Evolutionary conservation across 2,888 invertebrate species (phyloP).

Genomic region (Synergus gifuensis): DNA sequence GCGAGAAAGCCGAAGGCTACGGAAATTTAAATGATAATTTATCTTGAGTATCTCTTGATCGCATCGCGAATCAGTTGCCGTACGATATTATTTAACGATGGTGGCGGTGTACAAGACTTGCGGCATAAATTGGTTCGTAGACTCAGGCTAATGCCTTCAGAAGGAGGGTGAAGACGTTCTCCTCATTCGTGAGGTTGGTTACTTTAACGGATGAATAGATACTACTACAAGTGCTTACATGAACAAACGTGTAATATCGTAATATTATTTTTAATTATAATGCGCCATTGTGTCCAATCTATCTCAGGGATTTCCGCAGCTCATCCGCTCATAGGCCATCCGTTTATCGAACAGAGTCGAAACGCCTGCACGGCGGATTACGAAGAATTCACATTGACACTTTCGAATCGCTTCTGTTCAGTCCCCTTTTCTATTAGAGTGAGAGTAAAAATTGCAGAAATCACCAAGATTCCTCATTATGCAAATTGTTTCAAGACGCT

Average conservation of each 20-base stretch:
- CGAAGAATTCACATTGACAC: constrained; percentile 45
- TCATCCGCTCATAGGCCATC: constrained; percentile 53
- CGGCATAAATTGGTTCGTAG: background rate
- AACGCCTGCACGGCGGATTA: constrained; percentile 50
- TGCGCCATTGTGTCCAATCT: constrained; percentile 60
- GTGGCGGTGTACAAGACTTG: background rate
- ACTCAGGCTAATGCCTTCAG: background rate
- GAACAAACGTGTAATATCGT: constrained; percentile 51
- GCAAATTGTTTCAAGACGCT: constrained; percentile 44
- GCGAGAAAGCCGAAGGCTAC: constrained; percentile 17
- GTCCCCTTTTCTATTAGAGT: background rate
- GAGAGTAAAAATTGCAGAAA: constrained; percentile 44
- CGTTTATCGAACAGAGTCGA: too few species aligned
- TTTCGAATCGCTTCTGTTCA: constrained; percentile 9
- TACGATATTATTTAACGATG: constrained; percentile 29
- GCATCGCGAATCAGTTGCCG: constrained; percentile 34
- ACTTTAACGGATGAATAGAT: constrained; percentile 53
- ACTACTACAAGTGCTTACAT: constrained; percentile 49
- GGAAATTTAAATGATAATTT: constrained; percentile 36
- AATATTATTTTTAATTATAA: constrained; percentile 60
- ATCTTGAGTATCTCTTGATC: constrained; percentile 26
- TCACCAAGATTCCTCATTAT: constrained; percentile 48
- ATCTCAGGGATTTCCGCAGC: constrained; percentile 54
- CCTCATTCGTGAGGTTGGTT: constrained; percentile 50
- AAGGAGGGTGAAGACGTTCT: constrained; percentile 46